Percentiles rank a stretch among this genome's conserved stretches.
These are phyloP conservation scores for Bettongia penicillata DNA, from an alignment of 2,113 vertebrate species.

Conservation along the genomic window DNA sequence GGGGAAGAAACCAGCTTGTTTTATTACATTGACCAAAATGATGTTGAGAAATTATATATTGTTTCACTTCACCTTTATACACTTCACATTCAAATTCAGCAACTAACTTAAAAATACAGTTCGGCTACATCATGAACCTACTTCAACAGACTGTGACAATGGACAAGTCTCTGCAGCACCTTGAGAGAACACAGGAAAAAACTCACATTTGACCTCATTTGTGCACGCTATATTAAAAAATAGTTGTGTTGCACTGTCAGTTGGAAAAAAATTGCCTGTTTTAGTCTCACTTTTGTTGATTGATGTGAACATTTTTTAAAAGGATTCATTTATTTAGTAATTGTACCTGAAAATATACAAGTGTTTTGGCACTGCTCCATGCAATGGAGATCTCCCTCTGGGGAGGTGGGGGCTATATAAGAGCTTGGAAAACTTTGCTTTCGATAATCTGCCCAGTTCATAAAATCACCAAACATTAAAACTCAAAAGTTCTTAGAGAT, in stretches of 20 bases:
- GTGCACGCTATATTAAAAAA: neutral
- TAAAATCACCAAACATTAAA: neutral
- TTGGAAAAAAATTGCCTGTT: neutral
- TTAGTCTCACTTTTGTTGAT: neutral
- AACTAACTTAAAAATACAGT: neutral
- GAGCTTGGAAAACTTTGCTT: neutral
- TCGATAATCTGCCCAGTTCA: neutral
- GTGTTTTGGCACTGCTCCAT: neutral
- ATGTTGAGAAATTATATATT: neutral
- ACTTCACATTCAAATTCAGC: too few species aligned
- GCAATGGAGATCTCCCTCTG: neutral
- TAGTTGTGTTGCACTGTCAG: neutral
- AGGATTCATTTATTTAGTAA: neutral
- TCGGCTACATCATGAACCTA: neutral
- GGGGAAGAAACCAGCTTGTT: neutral
- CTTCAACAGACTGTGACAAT: neutral
- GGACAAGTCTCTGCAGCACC: neutral
- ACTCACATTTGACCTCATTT: neutral
- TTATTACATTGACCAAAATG: neutral
- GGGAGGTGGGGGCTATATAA: neutral
- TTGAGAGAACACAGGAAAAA: neutral
- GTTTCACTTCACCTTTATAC: neutral
- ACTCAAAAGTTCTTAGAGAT: neutral
- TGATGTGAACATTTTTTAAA: neutral
- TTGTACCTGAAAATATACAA: neutral